These are phyloP conservation scores for Cuculus canorus DNA, from an alignment of 2,797 vertebrate genomes.

Conservation along the genomic window DNA sequence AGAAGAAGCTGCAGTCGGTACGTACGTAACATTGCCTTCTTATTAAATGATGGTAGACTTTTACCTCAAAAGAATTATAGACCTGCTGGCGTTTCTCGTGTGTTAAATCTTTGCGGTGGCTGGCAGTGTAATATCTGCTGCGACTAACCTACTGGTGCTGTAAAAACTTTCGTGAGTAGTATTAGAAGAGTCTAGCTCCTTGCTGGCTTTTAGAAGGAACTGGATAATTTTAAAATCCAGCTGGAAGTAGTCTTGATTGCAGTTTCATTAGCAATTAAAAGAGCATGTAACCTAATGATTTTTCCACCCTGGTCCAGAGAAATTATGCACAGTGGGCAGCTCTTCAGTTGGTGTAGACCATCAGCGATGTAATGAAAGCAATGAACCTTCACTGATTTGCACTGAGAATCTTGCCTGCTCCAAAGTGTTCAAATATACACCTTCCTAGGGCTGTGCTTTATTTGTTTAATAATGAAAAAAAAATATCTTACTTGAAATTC, in stretches of 20 bases:
- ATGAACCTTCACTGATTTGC: slow-evolving; percentile 62
- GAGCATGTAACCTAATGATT: slow-evolving; percentile 52
- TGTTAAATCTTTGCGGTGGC: background rate
- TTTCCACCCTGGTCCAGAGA: background rate
- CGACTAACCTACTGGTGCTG: background rate
- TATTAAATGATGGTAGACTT: slow-evolving; percentile 38
- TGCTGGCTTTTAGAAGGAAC: slow-evolving; percentile 17
- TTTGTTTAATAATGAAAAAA: slow-evolving; percentile 10
- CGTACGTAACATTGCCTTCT: slow-evolving; percentile 6
- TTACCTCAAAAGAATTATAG: slow-evolving; percentile 31
- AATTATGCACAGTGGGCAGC: slow-evolving; percentile 66
- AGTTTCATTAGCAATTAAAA: slow-evolving; percentile 67
- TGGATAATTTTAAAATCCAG: slow-evolving; percentile 8
- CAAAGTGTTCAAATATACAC: slow-evolving; percentile 18
- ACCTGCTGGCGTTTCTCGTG: slow-evolving; percentile 22
- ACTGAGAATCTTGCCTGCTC: slow-evolving; percentile 22
- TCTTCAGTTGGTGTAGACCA: slow-evolving; percentile 53
- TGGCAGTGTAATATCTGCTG: background rate
- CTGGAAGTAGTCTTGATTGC: slow-evolving; percentile 45
- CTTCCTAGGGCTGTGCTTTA: slow-evolving; percentile 38
- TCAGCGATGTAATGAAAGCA: slow-evolving; percentile 25
- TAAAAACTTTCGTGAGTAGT: background rate
- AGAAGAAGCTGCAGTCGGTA: slow-evolving; percentile 10
- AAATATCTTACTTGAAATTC: slow-evolving; percentile 25
- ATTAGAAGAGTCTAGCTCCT: background rate